Evolutionary conservation across 2,797 vertebrate species (phyloP).

Genomic region (Acomys russatus): DNA sequence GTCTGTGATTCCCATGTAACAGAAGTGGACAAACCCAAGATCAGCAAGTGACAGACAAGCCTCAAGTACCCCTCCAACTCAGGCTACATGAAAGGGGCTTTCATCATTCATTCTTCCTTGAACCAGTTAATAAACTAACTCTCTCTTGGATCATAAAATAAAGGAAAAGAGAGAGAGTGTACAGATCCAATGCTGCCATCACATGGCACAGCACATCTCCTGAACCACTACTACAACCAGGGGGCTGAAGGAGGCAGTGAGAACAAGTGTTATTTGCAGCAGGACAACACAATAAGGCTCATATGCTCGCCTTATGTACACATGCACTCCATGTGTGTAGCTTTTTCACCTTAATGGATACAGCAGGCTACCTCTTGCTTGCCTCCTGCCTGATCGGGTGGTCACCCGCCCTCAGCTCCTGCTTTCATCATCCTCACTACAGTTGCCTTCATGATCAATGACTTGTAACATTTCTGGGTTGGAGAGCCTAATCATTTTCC

Average conservation of each 20-base stretch:
- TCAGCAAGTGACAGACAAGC: conserved; percentile 3
- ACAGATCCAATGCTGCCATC: conserved; percentile 33
- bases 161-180: conserved; percentile 14
- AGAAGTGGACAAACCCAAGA: neutral
- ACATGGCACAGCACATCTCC: conserved; percentile 45
- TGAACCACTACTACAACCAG: conserved; percentile 48
- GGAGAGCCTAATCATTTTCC: neutral
- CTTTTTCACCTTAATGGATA: neutral
- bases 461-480: neutral
- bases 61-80: neutral
- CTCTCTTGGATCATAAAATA: conserved; percentile 46
- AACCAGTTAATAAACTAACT: conserved; percentile 56
- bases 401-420: neutral
- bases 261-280: conserved; percentile 46
- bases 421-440: neutral
- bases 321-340: neutral
- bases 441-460: neutral
- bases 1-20: conserved; percentile 4
- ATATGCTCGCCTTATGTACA: neutral
- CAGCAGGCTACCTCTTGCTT: neutral
- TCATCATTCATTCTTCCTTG: conserved; percentile 34
- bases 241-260: conserved; percentile 44
- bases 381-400: neutral
- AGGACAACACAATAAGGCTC: conserved; percentile 18
- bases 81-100: neutral